These are phyloP conservation scores for Fulica atra DNA, from an alignment of 2,113 vertebrate genomes.

Conservation along the genomic window DNA sequence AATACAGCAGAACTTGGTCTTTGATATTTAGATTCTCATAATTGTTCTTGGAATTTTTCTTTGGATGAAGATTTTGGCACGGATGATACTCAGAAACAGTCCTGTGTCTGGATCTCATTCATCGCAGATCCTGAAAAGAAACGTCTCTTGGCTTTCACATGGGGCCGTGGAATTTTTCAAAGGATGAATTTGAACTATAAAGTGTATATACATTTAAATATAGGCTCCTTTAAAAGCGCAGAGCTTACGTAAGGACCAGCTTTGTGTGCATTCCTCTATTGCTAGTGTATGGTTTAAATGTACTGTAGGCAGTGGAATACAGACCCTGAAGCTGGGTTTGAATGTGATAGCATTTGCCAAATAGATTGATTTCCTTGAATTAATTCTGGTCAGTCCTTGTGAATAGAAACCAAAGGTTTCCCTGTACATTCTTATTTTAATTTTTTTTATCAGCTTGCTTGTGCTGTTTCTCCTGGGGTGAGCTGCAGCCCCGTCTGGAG, in stretches of 20 bases:
- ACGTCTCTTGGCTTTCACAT: conserved; percentile 11
- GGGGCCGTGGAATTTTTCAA: background rate
- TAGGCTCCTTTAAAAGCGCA: background rate
- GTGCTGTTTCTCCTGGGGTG: background rate
- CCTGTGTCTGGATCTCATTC: conserved; percentile 29
- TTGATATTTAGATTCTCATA: conserved; percentile 3
- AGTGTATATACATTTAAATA: background rate
- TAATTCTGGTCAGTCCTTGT: background rate
- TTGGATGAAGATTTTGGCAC: conserved; percentile 40
- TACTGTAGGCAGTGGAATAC: background rate
- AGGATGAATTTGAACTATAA: background rate
- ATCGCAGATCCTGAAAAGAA: conserved; percentile 10
- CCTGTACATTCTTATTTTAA: background rate
- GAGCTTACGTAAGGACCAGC: background rate
- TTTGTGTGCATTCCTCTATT: background rate
- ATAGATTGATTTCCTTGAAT: background rate
- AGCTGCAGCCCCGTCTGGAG: background rate
- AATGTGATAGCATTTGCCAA: background rate
- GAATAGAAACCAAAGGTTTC: background rate
- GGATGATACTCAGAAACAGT: background rate
- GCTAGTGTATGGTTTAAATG: background rate
- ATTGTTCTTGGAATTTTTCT: conserved; percentile 44
- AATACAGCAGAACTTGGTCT: background rate
- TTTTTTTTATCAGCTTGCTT: background rate
- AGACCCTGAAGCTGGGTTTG: background rate